These are phyloP conservation scores for Heliconius eleuchia DNA, from an alignment of 1,140 invertebrate genomes.

Conservation along the genomic window DNA sequence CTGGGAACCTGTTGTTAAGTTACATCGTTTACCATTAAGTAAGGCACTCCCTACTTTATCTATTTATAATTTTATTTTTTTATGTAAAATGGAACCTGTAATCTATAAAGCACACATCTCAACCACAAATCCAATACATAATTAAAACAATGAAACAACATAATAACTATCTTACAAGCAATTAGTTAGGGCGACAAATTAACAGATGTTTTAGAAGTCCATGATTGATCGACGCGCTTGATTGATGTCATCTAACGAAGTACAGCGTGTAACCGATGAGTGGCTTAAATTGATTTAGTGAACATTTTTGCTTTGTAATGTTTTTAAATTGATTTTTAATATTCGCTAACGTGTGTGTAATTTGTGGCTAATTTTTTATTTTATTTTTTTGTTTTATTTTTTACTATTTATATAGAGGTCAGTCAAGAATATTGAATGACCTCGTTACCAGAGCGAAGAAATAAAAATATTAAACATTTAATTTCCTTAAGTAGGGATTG, in stretches of 20 bases:
- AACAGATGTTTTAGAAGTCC: constrained; percentile 10
- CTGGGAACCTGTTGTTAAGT: too few species aligned
- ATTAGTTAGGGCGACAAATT: constrained; percentile 13
- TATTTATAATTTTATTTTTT: too few species aligned
- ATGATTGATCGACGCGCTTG: neutral
- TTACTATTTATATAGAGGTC: too few species aligned
- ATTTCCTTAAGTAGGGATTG: too few species aligned
- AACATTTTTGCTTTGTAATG: neutral
- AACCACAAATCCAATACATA: neutral
- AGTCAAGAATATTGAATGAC: too few species aligned
- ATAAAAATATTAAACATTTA: too few species aligned
- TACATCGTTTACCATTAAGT: too few species aligned
- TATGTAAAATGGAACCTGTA: too few species aligned
- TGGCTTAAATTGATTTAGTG: neutral
- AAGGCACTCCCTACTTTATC: too few species aligned
- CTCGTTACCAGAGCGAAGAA: too few species aligned
- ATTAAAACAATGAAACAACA: constrained; percentile 5
- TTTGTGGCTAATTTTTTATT: neutral
- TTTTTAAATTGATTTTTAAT: neutral
- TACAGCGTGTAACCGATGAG: constrained; percentile 1
- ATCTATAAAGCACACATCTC: too few species aligned
- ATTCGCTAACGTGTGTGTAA: neutral
- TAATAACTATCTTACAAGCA: constrained; percentile 10
- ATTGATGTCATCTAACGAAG: constrained; percentile 8
- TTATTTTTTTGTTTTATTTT: too few species aligned